Evolutionary conservation across 2,113 vertebrate genomes (phyloP).

Genomic region (Eptesicus fuscus): DNA sequence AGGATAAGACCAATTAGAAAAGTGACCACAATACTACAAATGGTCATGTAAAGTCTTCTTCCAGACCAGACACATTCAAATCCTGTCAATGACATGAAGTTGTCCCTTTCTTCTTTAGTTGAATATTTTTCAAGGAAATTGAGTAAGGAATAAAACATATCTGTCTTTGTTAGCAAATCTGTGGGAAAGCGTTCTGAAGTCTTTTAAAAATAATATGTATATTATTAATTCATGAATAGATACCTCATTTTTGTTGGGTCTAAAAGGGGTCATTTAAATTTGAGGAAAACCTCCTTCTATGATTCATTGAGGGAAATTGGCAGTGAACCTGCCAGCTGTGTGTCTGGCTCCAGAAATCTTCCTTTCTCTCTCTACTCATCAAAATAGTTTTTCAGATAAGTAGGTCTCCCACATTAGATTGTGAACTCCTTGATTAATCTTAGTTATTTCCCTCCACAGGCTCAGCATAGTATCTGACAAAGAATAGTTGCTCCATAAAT

Average conservation of each 20-base stretch:
- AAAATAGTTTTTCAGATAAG: neutral
- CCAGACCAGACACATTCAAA: neutral
- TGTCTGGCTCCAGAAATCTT: neutral
- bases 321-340: neutral
- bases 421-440: conserved; percentile 7
- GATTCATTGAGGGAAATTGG: neutral
- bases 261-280: neutral
- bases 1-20: neutral
- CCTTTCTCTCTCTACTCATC: neutral
- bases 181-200: neutral
- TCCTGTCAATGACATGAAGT: neutral
- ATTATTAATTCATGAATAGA: neutral
- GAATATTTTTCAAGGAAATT: neutral
- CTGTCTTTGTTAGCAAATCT: neutral
- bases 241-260: neutral
- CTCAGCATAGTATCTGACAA: neutral
- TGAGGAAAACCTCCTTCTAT: neutral
- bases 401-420: neutral
- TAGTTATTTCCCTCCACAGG: neutral
- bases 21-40: neutral
- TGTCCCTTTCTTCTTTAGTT: neutral
- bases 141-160: neutral
- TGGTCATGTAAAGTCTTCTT: neutral
- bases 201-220: neutral
- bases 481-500: conserved; percentile 21